Evolutionary conservation across 2,113 vertebrate genomes (phyloP).

Genomic region (Mandrillus leucophaeus): DNA sequence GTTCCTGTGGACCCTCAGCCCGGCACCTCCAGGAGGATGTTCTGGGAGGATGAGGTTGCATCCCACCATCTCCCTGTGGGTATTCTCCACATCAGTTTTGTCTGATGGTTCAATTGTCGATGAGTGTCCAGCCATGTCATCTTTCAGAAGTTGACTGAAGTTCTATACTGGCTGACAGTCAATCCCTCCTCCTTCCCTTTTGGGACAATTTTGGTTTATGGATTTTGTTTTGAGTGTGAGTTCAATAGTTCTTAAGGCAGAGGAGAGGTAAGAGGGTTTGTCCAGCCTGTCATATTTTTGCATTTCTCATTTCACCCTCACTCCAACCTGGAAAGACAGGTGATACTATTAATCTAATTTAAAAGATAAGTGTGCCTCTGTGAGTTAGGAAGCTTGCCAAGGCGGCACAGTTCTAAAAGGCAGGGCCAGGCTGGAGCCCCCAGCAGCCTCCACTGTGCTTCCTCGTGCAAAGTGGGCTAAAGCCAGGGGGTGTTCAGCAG

Average conservation of each 20-base stretch:
- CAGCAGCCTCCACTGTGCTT: accelerated
- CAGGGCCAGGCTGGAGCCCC: background rate
- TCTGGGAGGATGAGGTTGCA: background rate
- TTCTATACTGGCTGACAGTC: background rate
- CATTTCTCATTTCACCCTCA: background rate
- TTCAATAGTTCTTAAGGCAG: background rate
- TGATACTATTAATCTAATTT: too few species aligned
- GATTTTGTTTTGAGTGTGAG: background rate
- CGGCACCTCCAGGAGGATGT: accelerated
- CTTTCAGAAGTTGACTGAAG: background rate
- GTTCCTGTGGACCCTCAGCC: background rate
- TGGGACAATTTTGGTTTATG: background rate
- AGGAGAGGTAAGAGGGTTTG: background rate
- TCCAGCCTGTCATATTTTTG: background rate
- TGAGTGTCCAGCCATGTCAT: background rate
- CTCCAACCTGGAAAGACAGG: accelerated
- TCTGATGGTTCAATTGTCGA: background rate
- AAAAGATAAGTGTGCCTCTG: background rate
- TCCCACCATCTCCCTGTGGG: accelerated
- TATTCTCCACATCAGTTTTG: background rate
- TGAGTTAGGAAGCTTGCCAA: background rate
- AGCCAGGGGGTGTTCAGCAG: accelerated
- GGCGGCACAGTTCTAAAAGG: accelerated
- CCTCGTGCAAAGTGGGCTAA: too few species aligned
- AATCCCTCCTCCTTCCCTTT: background rate